Evolutionary conservation across 92 coral and sea anemone species (phyloP).

Genomic region (Siderastrea siderea): DNA sequence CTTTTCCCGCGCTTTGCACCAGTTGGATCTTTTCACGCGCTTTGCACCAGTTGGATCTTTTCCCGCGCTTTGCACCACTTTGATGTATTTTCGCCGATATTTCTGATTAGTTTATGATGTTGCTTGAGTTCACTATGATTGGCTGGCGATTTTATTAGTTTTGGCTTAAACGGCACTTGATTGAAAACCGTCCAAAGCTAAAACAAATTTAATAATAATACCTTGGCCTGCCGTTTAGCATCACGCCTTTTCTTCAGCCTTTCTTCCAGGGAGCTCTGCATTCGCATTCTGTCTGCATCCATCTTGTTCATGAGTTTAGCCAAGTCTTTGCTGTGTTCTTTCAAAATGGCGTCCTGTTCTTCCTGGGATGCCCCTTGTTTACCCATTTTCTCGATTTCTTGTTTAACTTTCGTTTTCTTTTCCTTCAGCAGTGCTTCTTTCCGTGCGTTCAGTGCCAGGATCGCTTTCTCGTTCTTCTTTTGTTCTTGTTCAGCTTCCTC

Average conservation of each 20-base stretch:
- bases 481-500: constrained; percentile 89
- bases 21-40: too few relatives aligned
- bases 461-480: constrained; percentile 95
- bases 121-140: too few relatives aligned
- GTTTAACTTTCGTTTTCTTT: constrained; percentile 94
- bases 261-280: constrained; percentile 99
- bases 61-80: too few relatives aligned
- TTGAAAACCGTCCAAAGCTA: too few relatives aligned
- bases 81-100: too few relatives aligned
- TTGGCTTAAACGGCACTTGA: too few relatives aligned
- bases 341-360: constrained; percentile 92
- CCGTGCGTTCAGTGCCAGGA: constrained; percentile 93
- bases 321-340: constrained; percentile 97
- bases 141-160: too few relatives aligned
- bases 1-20: too few relatives aligned
- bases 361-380: constrained; percentile 94
- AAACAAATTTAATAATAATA: not conserved
- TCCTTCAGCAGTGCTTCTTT: constrained; percentile 96
- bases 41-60: too few relatives aligned
- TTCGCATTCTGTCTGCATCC: constrained; percentile 99
- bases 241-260: constrained; percentile 90
- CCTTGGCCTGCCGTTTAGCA: constrained; percentile 85
- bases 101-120: too few relatives aligned
- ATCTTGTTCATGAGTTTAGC: constrained; percentile 98
- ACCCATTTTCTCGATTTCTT: constrained; percentile 91